Percentiles rank a stretch among this genome's conserved stretches.
Conservation (phyloP, 1,140 invertebrate genomes). For the Zaprionus camerounensis region DNA sequence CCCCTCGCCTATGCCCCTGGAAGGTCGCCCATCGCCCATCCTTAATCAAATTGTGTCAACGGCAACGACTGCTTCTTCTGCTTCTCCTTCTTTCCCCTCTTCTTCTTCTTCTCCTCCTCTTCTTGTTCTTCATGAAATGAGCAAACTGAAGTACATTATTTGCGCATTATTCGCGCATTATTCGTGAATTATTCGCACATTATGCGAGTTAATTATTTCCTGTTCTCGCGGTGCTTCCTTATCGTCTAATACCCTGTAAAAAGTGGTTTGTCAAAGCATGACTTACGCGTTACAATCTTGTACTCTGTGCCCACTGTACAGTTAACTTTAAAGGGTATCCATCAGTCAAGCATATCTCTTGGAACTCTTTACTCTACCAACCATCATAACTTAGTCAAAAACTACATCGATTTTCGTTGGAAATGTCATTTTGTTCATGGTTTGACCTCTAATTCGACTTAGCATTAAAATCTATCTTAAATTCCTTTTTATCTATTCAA, state of each 20-base stretch:
- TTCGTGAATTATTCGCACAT: neutral
- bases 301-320: neutral
- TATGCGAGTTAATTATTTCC: neutral
- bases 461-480: neutral
- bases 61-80: neutral
- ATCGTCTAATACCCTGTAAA: conserved; percentile 1
- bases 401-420: neutral
- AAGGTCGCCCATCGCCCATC: conserved; percentile 56
- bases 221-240: conserved; percentile 5
- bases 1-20: conserved; percentile 10
- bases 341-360: neutral
- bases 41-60: conserved; percentile 66
- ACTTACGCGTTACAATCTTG: neutral
- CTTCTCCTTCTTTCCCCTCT: neutral
- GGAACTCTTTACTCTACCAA: neutral
- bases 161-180: neutral
- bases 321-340: neutral
- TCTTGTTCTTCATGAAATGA: neutral
- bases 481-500: neutral
- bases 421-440: neutral
- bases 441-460: neutral
- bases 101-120: neutral
- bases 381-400: neutral
- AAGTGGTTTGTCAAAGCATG: neutral
- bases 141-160: neutral